These are phyloP conservation scores for Antrozous pallidus DNA, from an alignment of 2,797 vertebrate genomes.

Conservation along the genomic window DNA sequence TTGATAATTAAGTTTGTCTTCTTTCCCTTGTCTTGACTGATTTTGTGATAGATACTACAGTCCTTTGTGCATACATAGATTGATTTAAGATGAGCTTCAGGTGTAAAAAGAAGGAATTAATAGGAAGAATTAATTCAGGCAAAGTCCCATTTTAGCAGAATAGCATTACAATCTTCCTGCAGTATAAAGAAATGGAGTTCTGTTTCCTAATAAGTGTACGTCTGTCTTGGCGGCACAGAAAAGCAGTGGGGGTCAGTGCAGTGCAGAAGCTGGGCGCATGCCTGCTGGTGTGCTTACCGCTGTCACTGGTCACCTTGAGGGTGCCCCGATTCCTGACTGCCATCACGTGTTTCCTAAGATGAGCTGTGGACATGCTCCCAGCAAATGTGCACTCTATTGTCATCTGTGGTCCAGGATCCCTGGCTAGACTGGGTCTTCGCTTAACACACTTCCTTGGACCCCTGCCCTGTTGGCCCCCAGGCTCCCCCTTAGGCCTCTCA, in stretches of 20 bases:
- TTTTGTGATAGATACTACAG: neutral
- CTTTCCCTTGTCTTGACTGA: neutral
- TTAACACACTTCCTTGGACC: neutral
- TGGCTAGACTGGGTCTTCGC: neutral
- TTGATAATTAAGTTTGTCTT: neutral
- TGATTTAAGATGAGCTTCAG: neutral
- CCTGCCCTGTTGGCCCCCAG: accelerated
- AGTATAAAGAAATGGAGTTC: neutral
- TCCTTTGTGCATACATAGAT: neutral
- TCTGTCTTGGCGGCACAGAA: neutral
- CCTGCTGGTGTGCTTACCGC: neutral
- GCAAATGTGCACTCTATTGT: neutral
- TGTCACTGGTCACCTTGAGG: accelerated
- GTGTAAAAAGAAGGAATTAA: neutral
- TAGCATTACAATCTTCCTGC: neutral
- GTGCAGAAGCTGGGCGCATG: neutral
- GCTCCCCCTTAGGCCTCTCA: neutral
- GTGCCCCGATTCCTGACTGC: neutral
- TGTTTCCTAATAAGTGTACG: neutral
- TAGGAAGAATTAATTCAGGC: neutral
- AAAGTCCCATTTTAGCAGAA: neutral
- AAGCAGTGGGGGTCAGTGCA: neutral
- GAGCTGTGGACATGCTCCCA: neutral
- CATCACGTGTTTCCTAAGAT: neutral
- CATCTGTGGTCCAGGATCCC: neutral